Evolutionary conservation across 2,797 vertebrate genomes (phyloP).

Genomic region (Neosalanx taihuensis): DNA sequence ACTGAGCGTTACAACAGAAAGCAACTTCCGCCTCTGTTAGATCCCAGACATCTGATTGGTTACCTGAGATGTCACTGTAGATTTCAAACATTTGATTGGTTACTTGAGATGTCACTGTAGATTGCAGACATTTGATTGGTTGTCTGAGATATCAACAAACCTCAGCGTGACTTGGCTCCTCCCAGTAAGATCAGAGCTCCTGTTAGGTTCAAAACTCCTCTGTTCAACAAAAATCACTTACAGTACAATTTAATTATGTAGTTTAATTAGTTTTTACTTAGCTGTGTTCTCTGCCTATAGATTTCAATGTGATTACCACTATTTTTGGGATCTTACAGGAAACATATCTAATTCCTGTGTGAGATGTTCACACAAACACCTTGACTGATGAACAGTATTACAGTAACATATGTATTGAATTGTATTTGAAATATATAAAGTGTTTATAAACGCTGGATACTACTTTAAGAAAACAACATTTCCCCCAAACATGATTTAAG

Average conservation of each 20-base stretch:
- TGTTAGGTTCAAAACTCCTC: background rate
- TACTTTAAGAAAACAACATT: too few relatives aligned
- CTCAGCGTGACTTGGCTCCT: conserved; percentile 12
- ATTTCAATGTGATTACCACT: background rate
- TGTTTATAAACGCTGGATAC: too few relatives aligned
- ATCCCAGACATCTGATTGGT: conserved; percentile 55
- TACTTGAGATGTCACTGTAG: too few relatives aligned
- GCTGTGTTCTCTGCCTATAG: background rate
- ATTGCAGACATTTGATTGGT: conserved; percentile 19
- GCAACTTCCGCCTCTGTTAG: conserved; percentile 54
- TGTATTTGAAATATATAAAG: conserved; percentile 32
- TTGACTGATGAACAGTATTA: too few relatives aligned
- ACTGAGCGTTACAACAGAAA: conserved; percentile 40
- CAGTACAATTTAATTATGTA: background rate
- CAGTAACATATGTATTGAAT: conserved; percentile 33
- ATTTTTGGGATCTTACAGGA: background rate
- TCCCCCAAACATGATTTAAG: too few relatives aligned
- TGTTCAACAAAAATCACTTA: background rate
- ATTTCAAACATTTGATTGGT: conserved; percentile 55
- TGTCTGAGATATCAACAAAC: conserved; percentile 8
- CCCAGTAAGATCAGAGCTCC: conserved; percentile 6
- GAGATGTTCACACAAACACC: too few relatives aligned
- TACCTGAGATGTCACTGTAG: too few relatives aligned
- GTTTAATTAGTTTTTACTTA: background rate
- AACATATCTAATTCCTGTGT: too few relatives aligned